Conservation (phyloP, 2,888 invertebrate species). For the Empis stercorea region DNA sequence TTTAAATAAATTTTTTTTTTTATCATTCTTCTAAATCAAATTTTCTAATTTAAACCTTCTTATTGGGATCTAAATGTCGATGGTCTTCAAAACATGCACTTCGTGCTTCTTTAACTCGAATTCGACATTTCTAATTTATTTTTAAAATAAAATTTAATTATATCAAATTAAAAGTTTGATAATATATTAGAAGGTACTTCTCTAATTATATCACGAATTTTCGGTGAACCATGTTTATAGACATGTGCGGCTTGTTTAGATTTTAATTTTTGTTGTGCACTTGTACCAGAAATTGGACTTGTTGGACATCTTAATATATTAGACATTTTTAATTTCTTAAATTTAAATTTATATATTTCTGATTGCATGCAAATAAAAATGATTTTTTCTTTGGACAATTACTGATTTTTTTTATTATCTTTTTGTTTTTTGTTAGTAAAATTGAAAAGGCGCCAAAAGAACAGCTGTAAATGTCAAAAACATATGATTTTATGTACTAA, state of each 20-base stretch:
- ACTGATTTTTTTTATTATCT: too few relatives aligned
- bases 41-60: not conserved
- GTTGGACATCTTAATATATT: constrained; percentile 10
- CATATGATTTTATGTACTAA: too few relatives aligned
- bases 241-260: constrained; percentile 24
- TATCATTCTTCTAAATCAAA: not conserved
- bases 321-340: too few relatives aligned
- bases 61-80: constrained; percentile 12
- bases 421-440: too few relatives aligned
- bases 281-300: constrained; percentile 22
- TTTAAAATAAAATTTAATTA: not conserved
- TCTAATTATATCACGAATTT: constrained; percentile 26
- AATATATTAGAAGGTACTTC: constrained; percentile 18
- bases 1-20: too few relatives aligned
- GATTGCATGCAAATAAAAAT: too few relatives aligned
- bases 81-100: constrained; percentile 17
- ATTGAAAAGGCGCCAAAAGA: too few relatives aligned
- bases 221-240: constrained; percentile 24
- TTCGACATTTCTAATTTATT: constrained; percentile 31
- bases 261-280: constrained; percentile 25
- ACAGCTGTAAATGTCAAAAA: too few relatives aligned
- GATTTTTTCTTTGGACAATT: too few relatives aligned
- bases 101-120: constrained; percentile 26
- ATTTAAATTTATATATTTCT: too few relatives aligned
- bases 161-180: not conserved